phyloP scores from a whole-genome alignment of 1,140 invertebrate species.

The Lutraria rhynchaena region DNA sequence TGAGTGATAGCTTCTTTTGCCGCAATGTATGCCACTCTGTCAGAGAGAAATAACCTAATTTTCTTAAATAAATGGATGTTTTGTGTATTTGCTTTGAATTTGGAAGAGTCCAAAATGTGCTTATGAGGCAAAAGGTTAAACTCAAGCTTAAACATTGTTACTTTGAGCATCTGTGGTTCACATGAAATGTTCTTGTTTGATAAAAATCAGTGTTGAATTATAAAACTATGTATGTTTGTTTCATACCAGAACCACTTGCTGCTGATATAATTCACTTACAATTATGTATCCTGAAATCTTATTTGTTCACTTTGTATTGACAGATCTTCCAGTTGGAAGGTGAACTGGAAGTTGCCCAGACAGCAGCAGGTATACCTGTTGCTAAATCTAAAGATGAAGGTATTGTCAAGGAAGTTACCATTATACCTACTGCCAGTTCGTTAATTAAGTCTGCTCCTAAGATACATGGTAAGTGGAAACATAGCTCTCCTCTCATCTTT shows the following conservation, averaged over 20 bases:
- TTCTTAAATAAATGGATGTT: too few relatives aligned
- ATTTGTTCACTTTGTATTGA: conserved; percentile 65
- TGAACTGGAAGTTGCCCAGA: conserved; percentile 91
- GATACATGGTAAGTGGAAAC: conserved; percentile 4
- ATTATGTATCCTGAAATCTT: neutral
- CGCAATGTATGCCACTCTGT: too few relatives aligned
- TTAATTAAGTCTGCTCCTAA: conserved; percentile 28
- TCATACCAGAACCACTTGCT: neutral
- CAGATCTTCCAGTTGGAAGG: conserved; percentile 88
- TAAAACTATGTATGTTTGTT: neutral
- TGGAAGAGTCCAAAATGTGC: too few relatives aligned
- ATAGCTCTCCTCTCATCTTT: too few relatives aligned
- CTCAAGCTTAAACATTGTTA: too few relatives aligned
- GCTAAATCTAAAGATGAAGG: conserved; percentile 83
- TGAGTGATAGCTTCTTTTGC: too few relatives aligned
- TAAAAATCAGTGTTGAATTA: too few relatives aligned
- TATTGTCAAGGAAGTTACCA: neutral
- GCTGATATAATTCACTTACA: neutral
- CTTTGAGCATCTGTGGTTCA: too few relatives aligned
- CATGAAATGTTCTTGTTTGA: too few relatives aligned
- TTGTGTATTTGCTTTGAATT: too few relatives aligned
- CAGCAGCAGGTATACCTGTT: conserved; percentile 92
- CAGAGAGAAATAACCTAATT: too few relatives aligned
- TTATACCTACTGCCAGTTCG: neutral
- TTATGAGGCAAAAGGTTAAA: too few relatives aligned